Conservation (phyloP, 2,888 invertebrate genomes). For the Hesperia comma region DNA sequence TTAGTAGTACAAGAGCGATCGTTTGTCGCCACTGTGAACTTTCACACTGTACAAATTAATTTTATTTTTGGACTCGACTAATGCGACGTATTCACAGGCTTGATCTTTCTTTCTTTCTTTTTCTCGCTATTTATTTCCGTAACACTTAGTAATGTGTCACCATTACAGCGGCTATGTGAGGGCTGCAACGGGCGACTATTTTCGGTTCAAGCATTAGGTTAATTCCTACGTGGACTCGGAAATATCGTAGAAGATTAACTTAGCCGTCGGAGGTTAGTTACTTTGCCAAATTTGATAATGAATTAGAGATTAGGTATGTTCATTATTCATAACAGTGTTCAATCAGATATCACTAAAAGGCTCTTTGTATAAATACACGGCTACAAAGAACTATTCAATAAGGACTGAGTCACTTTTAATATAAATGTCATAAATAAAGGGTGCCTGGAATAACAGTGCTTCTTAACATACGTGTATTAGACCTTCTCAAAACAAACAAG, state of each 20-base stretch:
- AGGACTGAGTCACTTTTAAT: neutral
- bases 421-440: constrained; percentile 11
- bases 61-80: constrained; percentile 74
- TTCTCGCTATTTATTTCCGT: constrained; percentile 72
- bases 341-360: too few species aligned
- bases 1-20: constrained; percentile 58
- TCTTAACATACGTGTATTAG: constrained; percentile 15
- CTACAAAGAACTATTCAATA: too few species aligned
- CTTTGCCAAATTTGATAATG: too few species aligned
- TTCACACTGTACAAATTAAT: constrained; percentile 76
- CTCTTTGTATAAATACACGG: too few species aligned
- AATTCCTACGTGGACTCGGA: constrained; percentile 35
- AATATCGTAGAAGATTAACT: constrained; percentile 18
- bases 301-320: too few species aligned
- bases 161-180: constrained; percentile 67
- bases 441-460: constrained; percentile 1
- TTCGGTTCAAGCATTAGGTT: constrained; percentile 48
- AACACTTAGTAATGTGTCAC: constrained; percentile 71
- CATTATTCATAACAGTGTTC: too few species aligned
- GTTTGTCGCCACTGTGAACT: constrained; percentile 75
- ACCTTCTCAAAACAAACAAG: constrained; percentile 21
- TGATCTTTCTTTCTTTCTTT: constrained; percentile 67
- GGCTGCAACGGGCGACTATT: constrained; percentile 58
- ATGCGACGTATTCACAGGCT: constrained; percentile 63
- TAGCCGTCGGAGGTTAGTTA: neutral